Evolutionary conservation across 2,888 invertebrate species (phyloP), one percentile per base, ranked within the genome.

Genomic region (Dicyrtomina minuta): DNA sequence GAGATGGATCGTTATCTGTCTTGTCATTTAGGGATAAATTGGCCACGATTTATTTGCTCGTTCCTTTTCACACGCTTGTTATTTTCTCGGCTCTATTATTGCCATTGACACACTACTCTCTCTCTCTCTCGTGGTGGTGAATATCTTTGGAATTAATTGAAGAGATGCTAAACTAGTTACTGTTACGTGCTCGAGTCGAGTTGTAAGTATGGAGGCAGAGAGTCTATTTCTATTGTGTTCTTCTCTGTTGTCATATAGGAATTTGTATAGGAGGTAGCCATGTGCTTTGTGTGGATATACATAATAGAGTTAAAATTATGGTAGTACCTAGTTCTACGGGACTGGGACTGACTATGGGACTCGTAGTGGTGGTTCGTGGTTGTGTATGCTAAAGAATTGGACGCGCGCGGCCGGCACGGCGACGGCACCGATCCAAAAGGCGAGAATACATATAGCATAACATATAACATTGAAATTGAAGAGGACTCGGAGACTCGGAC

Each of bases 21-120:
- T 59, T 70, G 68, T 71, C 71, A 71, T 71, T 71, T 64, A 71
- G 61, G 71, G 68, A 68, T 71, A 71, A 71, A 71, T 71, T 71
- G 71, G 71, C 68, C 56, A 71, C 61, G 71, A 71, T 71, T 71
- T 71, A 71, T 71, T 66, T 69, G 61, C 68, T 71, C 66, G 61
- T 60, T 56, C 58, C 66, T 71, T 71, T 69, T 71, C 71, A 68
- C 71, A 68, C 68, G 71, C 70, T 67, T 59, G 58, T 66, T 66
- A 66, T 66, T 66, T 66, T 58, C 59, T 64, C 64, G 26, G 51
- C 46, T 66, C 66, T 66, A 66, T 66, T 66, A 56, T 66, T 39
- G 51, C 64, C 55, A 26, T 22, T 27, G 27, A 55, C 27, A 15
- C 55, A n/a, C 55, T 51, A 10, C n/a, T 55, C 55, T 55, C 55